Evolutionary conservation across 2,888 invertebrate genomes (phyloP), one percentile per base, ranked within the genome.

Genomic region (Drosophila mayaguana): DNA sequence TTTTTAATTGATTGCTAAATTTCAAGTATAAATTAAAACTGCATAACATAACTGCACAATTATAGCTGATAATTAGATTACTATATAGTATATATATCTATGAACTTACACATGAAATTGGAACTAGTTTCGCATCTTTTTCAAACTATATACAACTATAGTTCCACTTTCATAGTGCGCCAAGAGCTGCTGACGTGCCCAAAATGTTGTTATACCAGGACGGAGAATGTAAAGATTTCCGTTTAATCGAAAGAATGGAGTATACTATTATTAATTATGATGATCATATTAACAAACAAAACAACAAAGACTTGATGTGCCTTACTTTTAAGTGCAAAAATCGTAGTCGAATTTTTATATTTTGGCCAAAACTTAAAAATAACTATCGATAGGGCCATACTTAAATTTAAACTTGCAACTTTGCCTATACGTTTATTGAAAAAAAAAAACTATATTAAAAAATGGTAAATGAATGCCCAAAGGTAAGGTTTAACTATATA

Each of bases 401-500:
- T 38, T 69, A 60, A 69, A 77, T 43, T 69, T 74, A 70, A 83
- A 80, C 56, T 73, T 53, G 16, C 77, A 80, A 67, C 48, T 48
- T 76, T 75, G 62, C 56, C 65, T 72, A 63, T 69, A 54, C 48
- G 53, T 73, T 63, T 71, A 61, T 71, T 62, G 18, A 61, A 68
- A 64, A 20, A 14, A 51, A 20, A 64, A 57, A 61, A 59, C 38
- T 38, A 40, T 40, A 40, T 40, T 40, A 40, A 54, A 54, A 57
- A 57, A 68, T 71, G 62, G 59, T 84, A 66, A 59, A 70, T 43
- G 48, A 65, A 72, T 72, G 55, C 62, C 57, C 53, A 90, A 92
- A 92, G 92, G 92, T 92, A 92, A 92, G 92, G 88, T 83, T 81
- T 81, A 81, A 72, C 72, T 71, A 80, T 63, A 78, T 89, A 90